Evolutionary conservation across 1,140 invertebrate genomes (phyloP).

Genomic region (Diploscapter pachys): DNA sequence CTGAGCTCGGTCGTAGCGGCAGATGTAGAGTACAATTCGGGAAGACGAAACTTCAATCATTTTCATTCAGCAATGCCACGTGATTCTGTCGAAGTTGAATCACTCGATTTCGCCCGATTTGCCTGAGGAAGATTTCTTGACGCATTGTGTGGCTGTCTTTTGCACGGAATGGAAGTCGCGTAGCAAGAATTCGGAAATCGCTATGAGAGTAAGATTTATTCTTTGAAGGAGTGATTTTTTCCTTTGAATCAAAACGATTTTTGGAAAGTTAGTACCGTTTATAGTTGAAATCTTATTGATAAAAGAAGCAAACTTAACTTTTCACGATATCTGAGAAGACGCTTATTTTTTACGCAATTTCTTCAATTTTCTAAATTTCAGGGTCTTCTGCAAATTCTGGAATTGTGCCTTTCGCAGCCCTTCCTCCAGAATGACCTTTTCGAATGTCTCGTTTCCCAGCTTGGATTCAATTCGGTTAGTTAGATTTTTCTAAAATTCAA

Average conservation of each 20-base stretch:
- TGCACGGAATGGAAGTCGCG: constrained; percentile 11
- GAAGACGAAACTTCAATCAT: no score
- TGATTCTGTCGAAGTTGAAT: no score
- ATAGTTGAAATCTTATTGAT: no score
- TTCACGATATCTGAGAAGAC: no score
- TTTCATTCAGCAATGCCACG: no score
- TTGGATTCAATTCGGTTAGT: constrained; percentile 34
- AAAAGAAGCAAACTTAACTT: no score
- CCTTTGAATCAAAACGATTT: no score
- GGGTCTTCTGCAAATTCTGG: constrained; percentile 34
- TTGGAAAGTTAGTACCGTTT: no score
- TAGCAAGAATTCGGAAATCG: constrained; percentile 9
- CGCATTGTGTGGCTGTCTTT: constrained; percentile 3
- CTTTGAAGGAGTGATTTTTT: no score
- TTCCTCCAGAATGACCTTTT: constrained; percentile 23
- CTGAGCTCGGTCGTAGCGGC: no score
- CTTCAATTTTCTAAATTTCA: constrained; percentile 11
- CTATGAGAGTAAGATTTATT: constrained; percentile 3
- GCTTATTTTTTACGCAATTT: neutral
- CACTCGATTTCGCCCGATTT: no score
- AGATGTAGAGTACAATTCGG: no score
- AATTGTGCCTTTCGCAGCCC: constrained; percentile 31
- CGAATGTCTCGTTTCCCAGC: constrained; percentile 17
- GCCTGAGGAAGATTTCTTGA: neutral
- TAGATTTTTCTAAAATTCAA: neutral